Evolutionary conservation across 2,113 vertebrate species (phyloP), one percentile per base, ranked within the genome.

Genomic region (Dicrurus megarhynchus): DNA sequence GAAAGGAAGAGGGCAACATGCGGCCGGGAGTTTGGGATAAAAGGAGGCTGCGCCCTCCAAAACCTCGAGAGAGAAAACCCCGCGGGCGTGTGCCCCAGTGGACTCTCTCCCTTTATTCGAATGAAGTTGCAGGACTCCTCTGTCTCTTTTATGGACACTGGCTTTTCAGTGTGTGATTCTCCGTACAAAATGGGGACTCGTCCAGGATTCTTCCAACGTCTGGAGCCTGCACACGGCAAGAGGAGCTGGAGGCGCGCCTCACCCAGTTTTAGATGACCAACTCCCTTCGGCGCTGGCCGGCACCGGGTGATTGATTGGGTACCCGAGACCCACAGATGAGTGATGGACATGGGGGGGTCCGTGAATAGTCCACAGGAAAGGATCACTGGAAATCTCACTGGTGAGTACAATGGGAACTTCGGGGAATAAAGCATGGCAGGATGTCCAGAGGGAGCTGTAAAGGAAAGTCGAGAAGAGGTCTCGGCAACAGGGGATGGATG

Each of bases 141-240:
- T 13, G 42, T 68, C 28, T 39, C 17, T 22, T 26, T 47, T 68
- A 9, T 26, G 52, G 42, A 39, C n/a, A 11, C 6, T 11, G 28
- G 42, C 14, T 69, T 28, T 57, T 27, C 28, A 39, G 3, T 6
- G 30, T 0, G 1, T 39, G 27, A 24, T 75, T 8, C 32, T 49
- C 35, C 0, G 0, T 60, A 39, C 56, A 15, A 47, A 75, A 59
- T 18, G n/a, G 15, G 15, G 33, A 30, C 24, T 14, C 1, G 2
- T 35, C 55, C 3, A 4, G 41, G 10, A 28, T 57, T 5, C 14
- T 57, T 28, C 41, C 41, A 28, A 6, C 2, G 1, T 57, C 33
- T 37, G 5, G 19, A 15, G 28, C 33, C 6, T 7, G 8, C 20
- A 46, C 2, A 4, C 0, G 4, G 42, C n/a, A 47, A 24, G 33